phyloP scores from a whole-genome alignment of 2,888 invertebrate genomes.

The Archips crataeganus region DNA sequence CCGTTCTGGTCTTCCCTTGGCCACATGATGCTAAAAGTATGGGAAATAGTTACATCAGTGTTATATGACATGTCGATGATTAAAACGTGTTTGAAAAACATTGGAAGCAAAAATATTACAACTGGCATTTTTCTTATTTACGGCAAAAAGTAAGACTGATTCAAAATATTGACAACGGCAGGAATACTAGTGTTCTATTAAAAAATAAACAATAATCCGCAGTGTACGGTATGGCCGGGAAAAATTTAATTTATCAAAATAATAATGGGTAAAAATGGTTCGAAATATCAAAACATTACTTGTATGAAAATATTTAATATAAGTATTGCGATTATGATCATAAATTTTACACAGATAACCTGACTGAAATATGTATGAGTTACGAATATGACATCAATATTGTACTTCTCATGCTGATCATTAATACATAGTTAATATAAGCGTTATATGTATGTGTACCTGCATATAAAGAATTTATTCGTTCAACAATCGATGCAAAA shows the following conservation, averaged over 20 bases:
- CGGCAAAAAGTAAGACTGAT: background rate
- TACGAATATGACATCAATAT: conserved; percentile 28
- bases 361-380: conserved; percentile 12
- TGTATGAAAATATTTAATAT: conserved; percentile 67
- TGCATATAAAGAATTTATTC: background rate
- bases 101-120: background rate
- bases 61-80: conserved; percentile 2
- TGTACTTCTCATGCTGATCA: conserved; percentile 27
- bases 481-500: conserved; percentile 9
- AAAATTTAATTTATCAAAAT: conserved; percentile 7
- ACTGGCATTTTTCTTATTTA: background rate
- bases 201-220: conserved; percentile 8
- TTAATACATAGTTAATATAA: conserved; percentile 21
- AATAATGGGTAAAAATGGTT: background rate
- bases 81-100: background rate
- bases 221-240: conserved; percentile 33
- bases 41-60: conserved; percentile 30
- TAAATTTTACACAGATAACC: conserved; percentile 8
- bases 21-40: conserved; percentile 40
- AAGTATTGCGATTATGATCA: conserved; percentile 64
- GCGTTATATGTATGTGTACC: conserved; percentile 10
- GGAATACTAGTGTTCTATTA: background rate
- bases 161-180: too few relatives aligned
- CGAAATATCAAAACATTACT: background rate
- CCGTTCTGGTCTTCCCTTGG: conserved; percentile 26